Evolutionary conservation across 2,797 vertebrate species (phyloP), one percentile per base, ranked within the genome.

Genomic region (Chiroxiphia lanceolata): DNA sequence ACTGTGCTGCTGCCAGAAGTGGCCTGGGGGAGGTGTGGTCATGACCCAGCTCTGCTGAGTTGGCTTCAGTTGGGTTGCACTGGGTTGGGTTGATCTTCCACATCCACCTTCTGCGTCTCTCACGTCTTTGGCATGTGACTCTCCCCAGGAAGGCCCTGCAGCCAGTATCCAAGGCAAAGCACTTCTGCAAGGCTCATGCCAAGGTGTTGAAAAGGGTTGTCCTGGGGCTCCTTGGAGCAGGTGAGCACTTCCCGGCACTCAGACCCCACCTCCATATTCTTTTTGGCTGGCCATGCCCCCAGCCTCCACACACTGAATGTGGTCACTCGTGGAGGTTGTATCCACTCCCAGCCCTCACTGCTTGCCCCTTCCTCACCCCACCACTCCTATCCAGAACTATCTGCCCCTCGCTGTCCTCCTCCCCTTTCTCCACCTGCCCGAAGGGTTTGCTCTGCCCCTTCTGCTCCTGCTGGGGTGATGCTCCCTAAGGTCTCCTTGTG

Each of bases 211-310:
- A 95, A 82, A 97, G 96, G 83, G 83, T 98, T 19, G 4, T 92
- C 83, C 91, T 97, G 79, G 98, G 95, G 34, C 59, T 99, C 70
- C 97, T 99, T 23, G 98, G 97, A 94, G 97, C 98, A 97, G 99
- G 99, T 99, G 98, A 98, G 97, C 81, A 44, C 44, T 76, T 79
- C 29, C 20, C 1, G 0, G 38, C 51, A 79, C 31, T 10, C 44
- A 75, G 38, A 60, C 17, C 8, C 21, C 60, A 44, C 1, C 1
- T 80, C 42, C n/a, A 10, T 27, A 44, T 31, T 40, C 40, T 48
- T 77, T 87, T 72, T 77, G 53, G 22, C 42, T 68, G 25, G 15
- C 56, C 2, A 0, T 36, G 16, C 15, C 44, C 50, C 29, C 34
- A 57, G 21, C 21, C 31, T 53, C n/a, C 26, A 14, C 13, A 26